A percentile compares a stretch with the other conserved stretches of the same genome.
These are phyloP conservation scores for Malurus alboscapulatus DNA, from an alignment of 2,113 vertebrate species.

Conservation along the genomic window DNA sequence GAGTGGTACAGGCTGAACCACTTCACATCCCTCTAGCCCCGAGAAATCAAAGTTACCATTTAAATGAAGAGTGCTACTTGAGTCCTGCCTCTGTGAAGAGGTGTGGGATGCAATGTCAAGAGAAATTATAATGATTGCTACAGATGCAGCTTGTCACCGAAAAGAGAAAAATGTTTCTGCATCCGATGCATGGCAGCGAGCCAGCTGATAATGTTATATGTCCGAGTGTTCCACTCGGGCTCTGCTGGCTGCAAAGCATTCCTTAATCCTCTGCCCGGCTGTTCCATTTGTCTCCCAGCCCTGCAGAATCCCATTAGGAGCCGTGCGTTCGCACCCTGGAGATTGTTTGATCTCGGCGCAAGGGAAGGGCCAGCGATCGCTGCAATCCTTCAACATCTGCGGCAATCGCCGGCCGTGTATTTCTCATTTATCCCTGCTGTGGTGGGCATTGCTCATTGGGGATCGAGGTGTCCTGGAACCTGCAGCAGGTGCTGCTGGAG, in stretches of 20 bases:
- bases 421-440: constrained; percentile 16
- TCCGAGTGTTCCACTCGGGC: constrained; percentile 30
- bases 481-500: not conserved
- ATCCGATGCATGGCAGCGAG: constrained; percentile 25
- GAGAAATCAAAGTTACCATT: constrained; percentile 38
- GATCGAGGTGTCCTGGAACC: not conserved
- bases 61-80: constrained; percentile 31
- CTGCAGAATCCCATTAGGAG: constrained; percentile 60
- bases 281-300: constrained; percentile 49
- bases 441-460: not conserved
- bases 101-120: constrained; percentile 23
- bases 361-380: not conserved
- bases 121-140: constrained; percentile 53
- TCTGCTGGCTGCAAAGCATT: constrained; percentile 41
- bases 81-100: constrained; percentile 4
- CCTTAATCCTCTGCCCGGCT: constrained; percentile 22
- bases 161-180: constrained; percentile 15
- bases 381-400: constrained; percentile 5
- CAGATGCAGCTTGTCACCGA: constrained; percentile 44
- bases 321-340: not conserved
- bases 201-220: constrained; percentile 37
- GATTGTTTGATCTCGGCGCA: not conserved
- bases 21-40: not conserved
- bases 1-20: not conserved
- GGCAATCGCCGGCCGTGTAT: not conserved